Conservation (phyloP, 2,113 vertebrate genomes). For the Thalassoma bifasciatum region DNA sequence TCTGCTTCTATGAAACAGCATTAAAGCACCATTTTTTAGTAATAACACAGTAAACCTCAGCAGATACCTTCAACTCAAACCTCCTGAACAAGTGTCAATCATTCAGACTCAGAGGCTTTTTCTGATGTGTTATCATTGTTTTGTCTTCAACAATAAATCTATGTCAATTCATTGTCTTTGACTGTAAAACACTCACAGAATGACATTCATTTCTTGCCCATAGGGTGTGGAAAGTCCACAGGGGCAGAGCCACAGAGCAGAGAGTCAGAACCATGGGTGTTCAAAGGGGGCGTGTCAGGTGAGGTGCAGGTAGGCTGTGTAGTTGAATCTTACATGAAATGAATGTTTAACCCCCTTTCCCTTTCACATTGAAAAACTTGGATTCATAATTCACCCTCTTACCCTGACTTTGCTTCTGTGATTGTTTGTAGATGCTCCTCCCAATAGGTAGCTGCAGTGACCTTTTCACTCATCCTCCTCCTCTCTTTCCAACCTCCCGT, state of each 20-base stretch:
- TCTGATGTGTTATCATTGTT: background rate
- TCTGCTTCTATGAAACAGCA: background rate
- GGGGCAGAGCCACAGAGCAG: slow-evolving; percentile 75
- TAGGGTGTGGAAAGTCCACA: slow-evolving; percentile 86
- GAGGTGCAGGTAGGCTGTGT: slow-evolving; percentile 86
- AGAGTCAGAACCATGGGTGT: slow-evolving; percentile 86
- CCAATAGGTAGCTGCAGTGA: slow-evolving; percentile 86
- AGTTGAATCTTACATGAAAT: background rate
- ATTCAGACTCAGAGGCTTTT: slow-evolving; percentile 2
- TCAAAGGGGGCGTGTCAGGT: slow-evolving; percentile 87
- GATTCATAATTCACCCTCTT: no score
- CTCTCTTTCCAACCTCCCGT: slow-evolving; percentile 86
- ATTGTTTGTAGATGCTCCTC: slow-evolving; percentile 84
- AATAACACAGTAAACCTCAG: background rate
- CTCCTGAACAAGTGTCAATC: background rate
- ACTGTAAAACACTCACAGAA: background rate
- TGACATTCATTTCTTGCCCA: slow-evolving; percentile 18
- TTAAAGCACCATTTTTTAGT: slow-evolving; percentile 6
- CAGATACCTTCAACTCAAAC: background rate
- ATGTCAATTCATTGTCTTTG: slow-evolving; percentile 4
- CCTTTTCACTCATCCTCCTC: slow-evolving; percentile 89
- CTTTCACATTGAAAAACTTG: no score
- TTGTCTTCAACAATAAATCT: background rate
- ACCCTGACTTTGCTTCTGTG: slow-evolving; percentile 2
- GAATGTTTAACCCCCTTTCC: background rate